A percentile compares a stretch with the other conserved stretches of the same genome.
These are phyloP conservation scores for Drosophila tani DNA, from an alignment of 1,140 invertebrate genomes.

Conservation along the genomic window DNA sequence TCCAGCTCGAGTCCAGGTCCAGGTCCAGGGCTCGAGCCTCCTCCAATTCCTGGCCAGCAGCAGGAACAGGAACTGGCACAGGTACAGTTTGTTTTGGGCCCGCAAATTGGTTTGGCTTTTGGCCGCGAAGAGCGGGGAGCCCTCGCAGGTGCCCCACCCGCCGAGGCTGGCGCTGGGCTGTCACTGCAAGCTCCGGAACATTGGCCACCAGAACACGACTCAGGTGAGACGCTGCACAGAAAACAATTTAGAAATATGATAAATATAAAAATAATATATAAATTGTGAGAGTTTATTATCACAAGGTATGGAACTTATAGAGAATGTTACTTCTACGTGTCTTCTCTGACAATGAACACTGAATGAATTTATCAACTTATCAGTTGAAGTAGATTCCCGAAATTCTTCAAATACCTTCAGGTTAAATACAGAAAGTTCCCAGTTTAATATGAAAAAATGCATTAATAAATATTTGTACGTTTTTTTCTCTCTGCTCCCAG, in stretches of 20 bases:
- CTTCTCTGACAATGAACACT: neutral
- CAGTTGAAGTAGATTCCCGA: neutral
- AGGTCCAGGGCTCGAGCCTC: neutral
- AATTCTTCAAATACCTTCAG: neutral
- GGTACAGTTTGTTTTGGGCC: slow-evolving; percentile 75
- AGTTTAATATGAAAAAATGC: neutral
- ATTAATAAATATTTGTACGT: neutral
- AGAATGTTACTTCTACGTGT: too few relatives aligned
- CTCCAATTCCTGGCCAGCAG: slow-evolving; percentile 3
- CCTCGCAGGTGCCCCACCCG: slow-evolving; percentile 57
- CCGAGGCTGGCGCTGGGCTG: slow-evolving; percentile 34
- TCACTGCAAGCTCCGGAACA: slow-evolving; percentile 41
- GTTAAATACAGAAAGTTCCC: too few relatives aligned
- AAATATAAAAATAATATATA: neutral
- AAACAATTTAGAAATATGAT: neutral
- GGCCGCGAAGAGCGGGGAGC: slow-evolving; percentile 15
- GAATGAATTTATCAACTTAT: too few relatives aligned
- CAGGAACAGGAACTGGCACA: slow-evolving; percentile 32
- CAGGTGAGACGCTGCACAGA: slow-evolving; percentile 5
- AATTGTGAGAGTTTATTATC: neutral
- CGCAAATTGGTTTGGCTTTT: slow-evolving; percentile 71
- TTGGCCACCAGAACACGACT: slow-evolving; percentile 61
- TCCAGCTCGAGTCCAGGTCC: slow-evolving; percentile 11
- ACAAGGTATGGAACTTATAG: too few relatives aligned
- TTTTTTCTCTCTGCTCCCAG: neutral